Base-by-base conservation (phyloP, 2,888 invertebrate genomes). In the Dicranocentrus wangi region DNA sequence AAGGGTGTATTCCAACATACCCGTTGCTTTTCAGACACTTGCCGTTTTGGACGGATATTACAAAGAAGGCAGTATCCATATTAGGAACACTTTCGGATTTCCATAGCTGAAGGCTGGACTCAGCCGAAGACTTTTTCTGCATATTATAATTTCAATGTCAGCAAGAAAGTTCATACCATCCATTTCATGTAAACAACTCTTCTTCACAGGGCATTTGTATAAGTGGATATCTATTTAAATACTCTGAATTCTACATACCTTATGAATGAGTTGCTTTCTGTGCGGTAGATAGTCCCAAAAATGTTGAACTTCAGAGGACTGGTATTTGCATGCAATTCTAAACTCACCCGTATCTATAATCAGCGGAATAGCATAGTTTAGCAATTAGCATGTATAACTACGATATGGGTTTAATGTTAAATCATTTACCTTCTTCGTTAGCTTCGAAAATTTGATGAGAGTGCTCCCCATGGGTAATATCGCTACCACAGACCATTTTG, bases 11-110 rank as follows among this genome's bases (percentile, higher is more conserved):
- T n/a, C n/a, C n/a, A n/a, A n/a, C n/a, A n/a, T 63, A 77, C 77
- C 77, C 77, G 10, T 77, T 77, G 58, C 77, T 77, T 19, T 77
- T 69, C 1, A 77, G 61, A 32, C 69, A 69, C 1, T 51, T 2
- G 25, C 69, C 77, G 39, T 77, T 69, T 39, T 69, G 77, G 69
- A 77, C 77, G 69, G 77, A 77, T 5, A 77, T 28, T 2, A 77
- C 39, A 32, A 77, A 77, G 21, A 77, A 77, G 21, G 69, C 69
- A 32, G 77, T 77, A 61, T 77, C 77, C 77, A 77, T 77, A n/a
- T 60, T 60, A 21, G 69, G 61, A 77, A 77, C 77, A 60, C 61
- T 19, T 39, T 69, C 61, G 32, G 77, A 25, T 69, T 47, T 42
- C 77, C 77, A 77, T 10, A 77, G 43, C 61, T 77, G 77, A n/a